Percentiles rank a stretch among this genome's conserved stretches.
phyloP scores from a whole-genome alignment of 2,797 vertebrate genomes.

The Helostoma temminkii region DNA sequence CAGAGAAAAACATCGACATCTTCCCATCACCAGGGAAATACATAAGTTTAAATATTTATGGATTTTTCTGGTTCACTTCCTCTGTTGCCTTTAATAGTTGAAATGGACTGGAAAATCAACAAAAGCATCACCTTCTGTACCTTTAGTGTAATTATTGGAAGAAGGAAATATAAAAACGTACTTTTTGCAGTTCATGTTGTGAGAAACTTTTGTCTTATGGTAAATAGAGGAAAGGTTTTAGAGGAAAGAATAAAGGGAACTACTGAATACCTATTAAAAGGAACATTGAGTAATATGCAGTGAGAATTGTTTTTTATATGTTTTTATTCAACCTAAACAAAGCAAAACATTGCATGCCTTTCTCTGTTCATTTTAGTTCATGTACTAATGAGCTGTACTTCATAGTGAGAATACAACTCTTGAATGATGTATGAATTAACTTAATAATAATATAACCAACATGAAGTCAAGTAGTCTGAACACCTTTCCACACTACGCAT shows the following conservation, averaged over 20 bases:
- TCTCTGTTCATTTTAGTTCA: conserved; percentile 3
- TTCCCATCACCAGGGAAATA: conserved; percentile 9
- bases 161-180: not conserved
- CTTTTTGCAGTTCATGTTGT: not conserved
- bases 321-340: conserved; percentile 9
- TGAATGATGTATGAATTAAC: conserved; percentile 21
- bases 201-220: not conserved
- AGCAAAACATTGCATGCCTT: not conserved
- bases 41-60: conserved; percentile 29
- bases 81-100: conserved; percentile 1
- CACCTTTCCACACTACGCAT: conserved; percentile 15
- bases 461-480: conserved; percentile 9
- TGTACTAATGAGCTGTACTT: too few species aligned
- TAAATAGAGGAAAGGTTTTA: not conserved
- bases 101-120: conserved; percentile 26
- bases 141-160: not conserved
- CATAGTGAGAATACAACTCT: conserved; percentile 31
- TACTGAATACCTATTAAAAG: conserved; percentile 2
- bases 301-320: conserved; percentile 9
- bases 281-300: not conserved
- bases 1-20: conserved; percentile 22
- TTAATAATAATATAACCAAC: conserved; percentile 16
- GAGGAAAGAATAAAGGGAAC: conserved; percentile 4
- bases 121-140: conserved; percentile 12
- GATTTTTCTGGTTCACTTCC: conserved; percentile 10